These are phyloP conservation scores for Umimayanthus chanpuru DNA, from an alignment of 92 coral and sea anemone genomes.

Conservation along the genomic window DNA sequence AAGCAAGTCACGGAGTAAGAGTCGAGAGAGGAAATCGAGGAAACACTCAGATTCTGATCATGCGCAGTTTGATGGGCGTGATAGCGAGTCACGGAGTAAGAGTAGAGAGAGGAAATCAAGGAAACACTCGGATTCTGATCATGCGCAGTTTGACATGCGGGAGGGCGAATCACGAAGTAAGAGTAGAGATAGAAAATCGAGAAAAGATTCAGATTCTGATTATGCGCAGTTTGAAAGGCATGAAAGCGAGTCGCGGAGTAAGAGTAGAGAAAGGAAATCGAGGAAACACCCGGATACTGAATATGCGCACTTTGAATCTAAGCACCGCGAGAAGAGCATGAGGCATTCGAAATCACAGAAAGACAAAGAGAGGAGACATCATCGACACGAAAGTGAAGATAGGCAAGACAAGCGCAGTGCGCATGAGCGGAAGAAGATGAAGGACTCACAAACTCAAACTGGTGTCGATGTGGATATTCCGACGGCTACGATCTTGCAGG, in stretches of 20 bases:
- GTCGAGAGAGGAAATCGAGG: background rate
- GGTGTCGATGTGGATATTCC: constrained; percentile 25
- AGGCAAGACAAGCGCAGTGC: background rate
- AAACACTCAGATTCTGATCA: constrained; percentile 8
- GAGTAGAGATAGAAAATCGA: constrained; percentile 4
- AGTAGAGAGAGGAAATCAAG: constrained; percentile 6
- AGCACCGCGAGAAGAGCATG: background rate
- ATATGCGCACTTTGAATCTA: background rate
- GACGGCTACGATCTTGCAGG: constrained; percentile 31
- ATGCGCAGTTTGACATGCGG: constrained; percentile 9
- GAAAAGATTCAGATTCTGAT: constrained; percentile 24
- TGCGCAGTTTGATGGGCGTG: constrained; percentile 6
- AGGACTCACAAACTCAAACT: constrained; percentile 30
- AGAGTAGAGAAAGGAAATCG: background rate
- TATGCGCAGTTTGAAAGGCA: constrained; percentile 14
- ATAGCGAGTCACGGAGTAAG: background rate
- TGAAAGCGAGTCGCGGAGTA: background rate
- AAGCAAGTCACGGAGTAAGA: background rate
- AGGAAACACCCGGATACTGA: background rate
- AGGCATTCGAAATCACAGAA: constrained; percentile 22
- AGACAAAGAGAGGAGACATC: constrained; percentile 17
- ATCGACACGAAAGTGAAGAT: constrained; percentile 4
- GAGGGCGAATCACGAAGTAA: constrained; percentile 1
- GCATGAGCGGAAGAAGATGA: constrained; percentile 16
- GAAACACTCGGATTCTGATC: constrained; percentile 16